Conservation (phyloP, 2,888 invertebrate genomes). For the Diplolepis rosae region DNA sequence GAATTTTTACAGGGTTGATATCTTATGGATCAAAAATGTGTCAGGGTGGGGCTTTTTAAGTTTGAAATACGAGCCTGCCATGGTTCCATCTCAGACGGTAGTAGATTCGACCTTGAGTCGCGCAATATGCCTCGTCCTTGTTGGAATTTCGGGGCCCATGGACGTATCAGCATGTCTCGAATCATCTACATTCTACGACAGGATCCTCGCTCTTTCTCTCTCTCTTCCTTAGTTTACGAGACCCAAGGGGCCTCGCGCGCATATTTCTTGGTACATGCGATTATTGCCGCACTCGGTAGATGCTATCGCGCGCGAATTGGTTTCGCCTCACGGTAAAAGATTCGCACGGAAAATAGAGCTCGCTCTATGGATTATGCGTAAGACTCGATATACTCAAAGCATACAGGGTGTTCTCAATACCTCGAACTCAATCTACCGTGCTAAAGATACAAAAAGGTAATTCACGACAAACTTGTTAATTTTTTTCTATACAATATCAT, state of each 20-base stretch:
- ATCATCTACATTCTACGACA: slow-evolving; percentile 54
- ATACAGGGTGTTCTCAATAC: neutral
- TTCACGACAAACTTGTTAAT: too few species aligned
- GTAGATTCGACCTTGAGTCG: slow-evolving; percentile 74
- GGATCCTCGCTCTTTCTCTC: slow-evolving; percentile 37
- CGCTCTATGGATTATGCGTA: neutral
- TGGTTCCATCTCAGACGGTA: slow-evolving; percentile 67
- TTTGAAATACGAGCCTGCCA: slow-evolving; percentile 70
- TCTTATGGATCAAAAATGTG: neutral
- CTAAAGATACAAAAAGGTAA: too few species aligned
- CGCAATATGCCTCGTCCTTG: slow-evolving; percentile 71
- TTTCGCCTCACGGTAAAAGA: slow-evolving; percentile 33
- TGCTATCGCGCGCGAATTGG: slow-evolving; percentile 50
- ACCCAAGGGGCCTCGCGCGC: slow-evolving; percentile 48
- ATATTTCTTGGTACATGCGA: slow-evolving; percentile 60
- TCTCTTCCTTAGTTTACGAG: slow-evolving; percentile 25
- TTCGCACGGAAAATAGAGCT: slow-evolving; percentile 50
- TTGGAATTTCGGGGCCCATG: slow-evolving; percentile 71
- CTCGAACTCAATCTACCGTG: neutral
- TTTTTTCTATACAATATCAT: too few species aligned
- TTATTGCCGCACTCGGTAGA: slow-evolving; percentile 57
- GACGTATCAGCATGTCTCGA: slow-evolving; percentile 64
- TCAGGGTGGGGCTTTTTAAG: slow-evolving; percentile 66
- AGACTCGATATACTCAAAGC: neutral
- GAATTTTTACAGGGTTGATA: too few species aligned